Conservation (phyloP, 1,140 invertebrate species). For the Anthonomus grandis region DNA sequence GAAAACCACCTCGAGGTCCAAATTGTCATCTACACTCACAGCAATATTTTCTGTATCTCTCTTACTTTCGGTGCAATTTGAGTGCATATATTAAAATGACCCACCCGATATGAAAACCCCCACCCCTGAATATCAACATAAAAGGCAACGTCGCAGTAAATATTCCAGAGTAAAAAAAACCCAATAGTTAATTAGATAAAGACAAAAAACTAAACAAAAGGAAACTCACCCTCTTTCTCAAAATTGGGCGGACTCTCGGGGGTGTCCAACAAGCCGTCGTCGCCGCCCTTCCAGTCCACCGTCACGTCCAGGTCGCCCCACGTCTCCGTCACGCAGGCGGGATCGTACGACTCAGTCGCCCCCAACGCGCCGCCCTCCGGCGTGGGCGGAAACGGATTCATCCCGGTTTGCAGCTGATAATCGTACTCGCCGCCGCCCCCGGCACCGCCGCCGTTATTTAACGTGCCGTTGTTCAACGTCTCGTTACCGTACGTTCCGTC, state of each 20-base stretch:
- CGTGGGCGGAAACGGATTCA: conserved; percentile 5
- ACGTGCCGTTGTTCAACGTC: neutral
- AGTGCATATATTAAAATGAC: neutral
- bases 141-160: too few relatives aligned
- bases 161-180: neutral
- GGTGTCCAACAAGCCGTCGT: conserved; percentile 55
- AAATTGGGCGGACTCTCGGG: conserved; percentile 66
- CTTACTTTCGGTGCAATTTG: too few relatives aligned
- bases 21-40: too few relatives aligned
- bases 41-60: too few relatives aligned
- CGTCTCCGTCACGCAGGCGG: neutral
- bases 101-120: neutral
- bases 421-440: neutral
- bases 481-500: neutral
- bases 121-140: too few relatives aligned
- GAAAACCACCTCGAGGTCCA: too few relatives aligned
- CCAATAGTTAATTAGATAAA: too few relatives aligned
- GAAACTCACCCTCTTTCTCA: conserved; percentile 53
- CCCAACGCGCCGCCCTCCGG: too few relatives aligned
- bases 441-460: too few relatives aligned
- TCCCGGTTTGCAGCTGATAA: conserved; percentile 1
- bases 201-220: neutral
- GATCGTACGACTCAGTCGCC: conserved; percentile 5
- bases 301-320: conserved; percentile 8
- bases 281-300: conserved; percentile 12